These are phyloP conservation scores for Alviniconcha marisindica DNA, from an alignment of 1,140 invertebrate genomes.

Conservation along the genomic window DNA sequence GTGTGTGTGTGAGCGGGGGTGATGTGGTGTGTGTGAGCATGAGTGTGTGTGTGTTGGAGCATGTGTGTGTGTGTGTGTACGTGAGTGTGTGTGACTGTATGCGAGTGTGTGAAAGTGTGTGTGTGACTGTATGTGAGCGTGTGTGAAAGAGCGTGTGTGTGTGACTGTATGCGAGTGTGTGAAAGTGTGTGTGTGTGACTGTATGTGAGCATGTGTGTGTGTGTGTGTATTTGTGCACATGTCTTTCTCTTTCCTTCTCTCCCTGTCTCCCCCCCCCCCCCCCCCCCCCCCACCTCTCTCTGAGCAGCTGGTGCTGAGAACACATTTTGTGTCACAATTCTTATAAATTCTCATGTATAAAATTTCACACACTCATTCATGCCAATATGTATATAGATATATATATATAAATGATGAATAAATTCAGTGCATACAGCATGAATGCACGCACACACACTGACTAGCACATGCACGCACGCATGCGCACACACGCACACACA, in stretches of 20 bases:
- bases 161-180: neutral
- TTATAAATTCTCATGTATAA: too few relatives aligned
- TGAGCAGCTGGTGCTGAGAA: too few relatives aligned
- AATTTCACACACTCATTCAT: too few relatives aligned
- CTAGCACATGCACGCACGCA: too few relatives aligned
- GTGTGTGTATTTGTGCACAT: neutral
- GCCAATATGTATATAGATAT: too few relatives aligned
- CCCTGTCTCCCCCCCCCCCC: too few relatives aligned
- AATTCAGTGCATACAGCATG: too few relatives aligned
- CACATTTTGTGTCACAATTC: too few relatives aligned
- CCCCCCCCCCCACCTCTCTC: neutral
- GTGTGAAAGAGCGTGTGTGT: conserved; percentile 53
- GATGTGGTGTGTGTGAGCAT: neutral
- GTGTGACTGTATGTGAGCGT: neutral
- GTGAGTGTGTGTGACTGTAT: neutral
- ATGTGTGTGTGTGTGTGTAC: neutral
- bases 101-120: neutral
- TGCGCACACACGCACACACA: too few relatives aligned
- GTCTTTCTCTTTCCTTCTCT: too few relatives aligned
- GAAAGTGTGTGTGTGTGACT: neutral
- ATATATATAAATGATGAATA: too few relatives aligned
- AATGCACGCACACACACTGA: too few relatives aligned
- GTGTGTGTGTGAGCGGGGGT: neutral
- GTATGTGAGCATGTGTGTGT: neutral
- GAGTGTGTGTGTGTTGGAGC: neutral